A percentile compares a stretch with the other conserved stretches of the same genome.
phyloP scores from a whole-genome alignment of 2,888 invertebrate genomes.

The Pheosia gnoma region DNA sequence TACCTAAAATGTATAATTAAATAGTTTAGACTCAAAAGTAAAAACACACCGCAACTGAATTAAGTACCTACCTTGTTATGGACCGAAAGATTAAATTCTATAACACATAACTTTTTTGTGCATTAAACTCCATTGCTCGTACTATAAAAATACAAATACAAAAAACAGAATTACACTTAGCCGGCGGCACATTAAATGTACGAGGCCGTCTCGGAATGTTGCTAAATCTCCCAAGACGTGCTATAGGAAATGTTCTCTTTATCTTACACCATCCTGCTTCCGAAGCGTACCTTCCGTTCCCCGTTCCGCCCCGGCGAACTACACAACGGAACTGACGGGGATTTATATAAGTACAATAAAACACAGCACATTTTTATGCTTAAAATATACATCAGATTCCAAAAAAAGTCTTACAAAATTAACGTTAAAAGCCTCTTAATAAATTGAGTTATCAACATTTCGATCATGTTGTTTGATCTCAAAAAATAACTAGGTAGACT shows the following conservation, averaged over 20 bases:
- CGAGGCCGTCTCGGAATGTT: slow-evolving; percentile 68
- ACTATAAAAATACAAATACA: neutral
- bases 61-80: too few species aligned
- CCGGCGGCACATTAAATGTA: slow-evolving; percentile 55
- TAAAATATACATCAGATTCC: too few species aligned
- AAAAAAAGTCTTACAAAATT: neutral
- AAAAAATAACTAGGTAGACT: neutral
- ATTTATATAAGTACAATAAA: slow-evolving; percentile 69
- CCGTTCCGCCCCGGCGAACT: slow-evolving; percentile 68
- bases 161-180: slow-evolving; percentile 56
- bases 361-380: slow-evolving; percentile 45
- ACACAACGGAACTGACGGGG: slow-evolving; percentile 71
- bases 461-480: too few species aligned
- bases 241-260: slow-evolving; percentile 83
- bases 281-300: slow-evolving; percentile 75
- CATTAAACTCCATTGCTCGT: neutral
- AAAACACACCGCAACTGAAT: too few species aligned
- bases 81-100: too few species aligned
- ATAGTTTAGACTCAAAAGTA: too few species aligned
- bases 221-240: slow-evolving; percentile 77
- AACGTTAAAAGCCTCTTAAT: slow-evolving; percentile 8
- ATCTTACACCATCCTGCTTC: slow-evolving; percentile 82
- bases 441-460: slow-evolving; percentile 4
- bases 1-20: too few species aligned
- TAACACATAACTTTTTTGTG: too few species aligned